phyloP scores from a whole-genome alignment of 2,797 vertebrate species.

The Diglossa cyanea region DNA sequence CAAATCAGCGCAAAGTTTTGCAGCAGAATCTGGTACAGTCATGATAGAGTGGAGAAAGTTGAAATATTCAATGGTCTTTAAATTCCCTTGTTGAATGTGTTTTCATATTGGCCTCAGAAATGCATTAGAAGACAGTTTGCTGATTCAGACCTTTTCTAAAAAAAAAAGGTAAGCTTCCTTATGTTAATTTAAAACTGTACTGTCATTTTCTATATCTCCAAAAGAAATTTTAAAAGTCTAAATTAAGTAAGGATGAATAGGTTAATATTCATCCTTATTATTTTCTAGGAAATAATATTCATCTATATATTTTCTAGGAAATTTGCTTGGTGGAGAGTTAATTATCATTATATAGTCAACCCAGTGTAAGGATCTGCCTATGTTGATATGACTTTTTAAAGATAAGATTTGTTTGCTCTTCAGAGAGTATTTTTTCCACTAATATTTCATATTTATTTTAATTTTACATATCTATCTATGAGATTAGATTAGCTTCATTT shows the following conservation, averaged over 20 bases:
- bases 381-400: neutral
- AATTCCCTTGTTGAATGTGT: neutral
- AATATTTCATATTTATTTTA: neutral
- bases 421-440: neutral
- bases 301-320: neutral
- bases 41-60: neutral
- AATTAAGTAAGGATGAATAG: neutral
- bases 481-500: neutral
- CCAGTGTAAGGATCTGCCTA: neutral
- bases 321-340: neutral
- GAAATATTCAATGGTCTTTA: neutral
- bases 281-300: no score
- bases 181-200: neutral
- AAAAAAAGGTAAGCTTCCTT: neutral
- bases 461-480: neutral
- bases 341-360: neutral
- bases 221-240: neutral
- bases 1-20: neutral
- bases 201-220: neutral
- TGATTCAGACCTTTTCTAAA: neutral
- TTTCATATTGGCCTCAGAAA: neutral
- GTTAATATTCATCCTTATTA: no score
- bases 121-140: neutral
- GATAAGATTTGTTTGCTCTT: neutral
- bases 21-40: neutral